Base-by-base conservation (phyloP, 2,888 invertebrate genomes). In the Drosophila nigricruria region DNA sequence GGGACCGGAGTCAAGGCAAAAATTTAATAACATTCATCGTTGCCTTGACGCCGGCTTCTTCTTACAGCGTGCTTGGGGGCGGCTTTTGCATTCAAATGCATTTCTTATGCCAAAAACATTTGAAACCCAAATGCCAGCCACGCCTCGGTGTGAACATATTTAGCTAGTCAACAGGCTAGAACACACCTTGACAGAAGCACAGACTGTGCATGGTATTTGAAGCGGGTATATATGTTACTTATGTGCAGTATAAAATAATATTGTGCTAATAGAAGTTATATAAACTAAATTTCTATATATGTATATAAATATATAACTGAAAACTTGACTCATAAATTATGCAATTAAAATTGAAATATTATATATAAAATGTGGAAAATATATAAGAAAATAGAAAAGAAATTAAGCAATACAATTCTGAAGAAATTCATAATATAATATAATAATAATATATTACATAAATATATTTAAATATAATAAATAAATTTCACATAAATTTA, bases 101-200 rank as follows among this genome's bases (percentile, higher is more conserved):
- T 43, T 67, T 63, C 67, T 63, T 57, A 58, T 70, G 50, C 45
- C 64, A 71, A 58, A 54, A 71, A 70, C 81, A 77, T 74, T 81
- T 72, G 50, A 71, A 60, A 58, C 47, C 56, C 68, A 83, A 86
- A 83, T 73, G 70, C 72, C 73, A 70, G 77, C 79, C 73, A 77
- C 83, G 77, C 86, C 81, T 62, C 65, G 54, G 9, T 27, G 20
- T 18, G 47, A 66, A 47, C 16, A 45, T 16, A 30, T 23, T 12
- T 25, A 63, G 58, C 38, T 34, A 42, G 34, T 38, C 47, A 20
- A 52, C 36, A 45, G 54, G 65, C 65, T 49, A 45, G 32, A 49
- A 45, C 77, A 79, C 82, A 79, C 82, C 77, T 77, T 66, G 53
- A 60, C 56, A 8, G 25, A 34, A 40, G 36, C 25, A 14, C 52